Base-by-base conservation (phyloP, 2,113 vertebrate genomes). In the Carollia perspicillata region DNA sequence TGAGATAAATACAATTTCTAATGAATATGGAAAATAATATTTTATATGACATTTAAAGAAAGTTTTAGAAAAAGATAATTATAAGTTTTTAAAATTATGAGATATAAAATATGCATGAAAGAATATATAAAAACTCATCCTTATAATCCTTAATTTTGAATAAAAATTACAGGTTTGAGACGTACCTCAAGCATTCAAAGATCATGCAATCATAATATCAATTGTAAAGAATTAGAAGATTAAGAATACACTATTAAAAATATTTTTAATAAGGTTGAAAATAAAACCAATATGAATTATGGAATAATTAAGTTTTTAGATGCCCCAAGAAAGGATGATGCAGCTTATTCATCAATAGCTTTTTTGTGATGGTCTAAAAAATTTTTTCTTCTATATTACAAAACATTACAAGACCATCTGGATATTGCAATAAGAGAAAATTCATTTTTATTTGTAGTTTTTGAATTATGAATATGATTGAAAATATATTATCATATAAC, bases 241-340 rank as follows among this genome's bases (percentile, higher is more conserved):
- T 77, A 92, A 87, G 40, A 89, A 22, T 55, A 89, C 80, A 66
- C 13, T 47, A 79, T 9, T 55, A 6, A 69, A 86, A 77, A 40
- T 90, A 77, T 51, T 72, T 92, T 96, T 87, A 28, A 55, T 80
- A 89, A 95, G 30, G 3, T 47, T 93, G 58, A 84, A 90, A 84
- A 89, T 84, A 35, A 93, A 33, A 89, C 26, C 13, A 9, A 85
- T 58, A n/a, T 60, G 22, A 94, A 83, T 40, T 47, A 85, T 74
- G 14, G 23, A 94, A 78, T 71, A 47, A 66, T 81, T 77, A 68
- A 66, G n/a, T 93, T 84, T 58, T 49, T 20, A 26, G 65, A 95
- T 33, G 1, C 28, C 53, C 35, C 33, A 12, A 14, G 55, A 95
- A 90, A 12, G 26, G 8, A 42, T 51, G n/a, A 84, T 58, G 44